Evolutionary conservation across 2,113 vertebrate genomes (phyloP), one percentile per base, ranked within the genome.

Genomic region (Ammodytes marinus): DNA sequence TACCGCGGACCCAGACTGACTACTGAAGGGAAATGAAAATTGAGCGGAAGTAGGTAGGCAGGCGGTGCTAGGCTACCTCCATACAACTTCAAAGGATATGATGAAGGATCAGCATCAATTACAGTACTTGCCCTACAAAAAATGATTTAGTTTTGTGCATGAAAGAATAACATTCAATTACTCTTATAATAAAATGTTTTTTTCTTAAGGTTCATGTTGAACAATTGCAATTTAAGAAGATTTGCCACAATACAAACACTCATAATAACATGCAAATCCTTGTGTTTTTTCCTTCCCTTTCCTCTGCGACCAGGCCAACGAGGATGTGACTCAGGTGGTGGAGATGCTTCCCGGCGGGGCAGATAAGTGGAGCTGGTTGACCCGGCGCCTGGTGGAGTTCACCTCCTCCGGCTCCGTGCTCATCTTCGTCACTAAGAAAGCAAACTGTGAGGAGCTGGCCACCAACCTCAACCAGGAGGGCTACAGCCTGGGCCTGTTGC

Each of bases 361-460:
- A 4, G 97, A 96, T 85, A 99, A 99, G 87, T 99, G 98, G 98
- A 91, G 80, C 79, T 99, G 98, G 98, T 92, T 99, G 86, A 98
- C 96, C 0, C 94, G 97, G 14, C 96, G 96, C 59, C 94, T 99
- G 1, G 98, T 99, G 14, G 97, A 99, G 92, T 99, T 99, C 93
- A 99, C 97, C 0, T 99, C 98, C 8, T 87, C 97, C 0, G 98
- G 98, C 35, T 99, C 98, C 0, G 98, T 99, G 43, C 97, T 99
- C 8, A 94, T 99, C 15, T 99, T 99, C 5, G 98, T 99, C 90
- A 99, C 98, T 79, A 99, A 99, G 93, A 99, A 99, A 82, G 95
- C 97, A 40, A 99, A 99, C 63, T 96, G 95, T 9, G 98, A 99
- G 63, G 98, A 99, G 13, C 90, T 99, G 89, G 97, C 98, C 55